Evolutionary conservation across 2,888 invertebrate species (phyloP), one percentile per base, ranked within the genome.

Genomic region (Malthinus flaveolus): DNA sequence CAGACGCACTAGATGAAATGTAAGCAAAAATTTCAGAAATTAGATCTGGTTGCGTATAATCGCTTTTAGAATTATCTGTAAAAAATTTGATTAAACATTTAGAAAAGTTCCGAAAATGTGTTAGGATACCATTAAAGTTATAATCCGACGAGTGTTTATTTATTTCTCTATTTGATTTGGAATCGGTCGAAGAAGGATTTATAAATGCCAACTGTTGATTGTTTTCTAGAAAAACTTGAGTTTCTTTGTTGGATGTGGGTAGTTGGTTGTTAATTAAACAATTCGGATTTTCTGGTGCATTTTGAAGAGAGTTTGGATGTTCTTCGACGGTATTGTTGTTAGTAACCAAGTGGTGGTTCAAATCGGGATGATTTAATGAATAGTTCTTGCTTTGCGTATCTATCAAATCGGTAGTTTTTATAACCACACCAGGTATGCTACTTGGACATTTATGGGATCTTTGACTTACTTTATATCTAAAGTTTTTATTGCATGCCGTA

Each of bases 391-490:
- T 39, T 39, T 39, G 39, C 11, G 7, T 45, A 10, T 23, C n/a
- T 3, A 31, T 12, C 1, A 45, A 45, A 7, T 45, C 45, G n/a
- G 32, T 4, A 5, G 49, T 49, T 37, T 84, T 75, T 1, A 83
- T 74, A 1, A 84, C 84, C 10, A 80, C 81, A 10, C 84, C 86
- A 32, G 85, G 83, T 51, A 85, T 84, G 71, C 86, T 86, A 2
- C 81, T 81, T 58, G 84, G 82, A 71, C 92, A 93, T 78, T 91
- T 92, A 71, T 93, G 92, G 3, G 91, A 91, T 70, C 90, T 83
- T 75, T 91, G 90, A 49, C 91, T 91, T 7, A 92, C 91, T 83
- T 93, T 93, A 70, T 93, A 93, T 58, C 93, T 84, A 74, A 93
- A 93, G 71, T 83, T 88, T 80, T 90, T 91, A 50, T 89, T 85